phyloP scores from a whole-genome alignment of 2,113 vertebrate genomes.

The Antigone vipio region DNA sequence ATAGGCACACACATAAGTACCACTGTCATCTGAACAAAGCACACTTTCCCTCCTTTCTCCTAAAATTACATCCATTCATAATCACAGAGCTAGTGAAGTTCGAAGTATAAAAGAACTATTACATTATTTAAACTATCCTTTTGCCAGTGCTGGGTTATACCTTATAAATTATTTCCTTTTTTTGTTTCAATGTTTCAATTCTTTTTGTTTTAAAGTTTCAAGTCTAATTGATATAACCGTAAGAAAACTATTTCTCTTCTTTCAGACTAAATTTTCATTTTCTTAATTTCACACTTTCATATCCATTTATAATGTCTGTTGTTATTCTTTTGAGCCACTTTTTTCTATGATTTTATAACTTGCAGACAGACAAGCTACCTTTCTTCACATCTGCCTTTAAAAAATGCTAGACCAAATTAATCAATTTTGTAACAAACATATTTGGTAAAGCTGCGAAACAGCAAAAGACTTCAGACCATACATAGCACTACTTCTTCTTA shows the following conservation, averaged over 20 bases:
- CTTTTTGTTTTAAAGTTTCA: not conserved
- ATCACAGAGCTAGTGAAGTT: not conserved
- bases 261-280: not conserved
- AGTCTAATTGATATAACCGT: not conserved
- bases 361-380: not conserved
- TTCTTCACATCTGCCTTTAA: not conserved
- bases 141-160: not conserved
- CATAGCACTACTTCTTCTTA: not conserved
- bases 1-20: not conserved
- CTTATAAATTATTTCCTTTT: not conserved
- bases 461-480: not conserved
- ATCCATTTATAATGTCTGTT: not conserved
- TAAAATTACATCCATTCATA: constrained; percentile 38
- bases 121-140: constrained; percentile 18
- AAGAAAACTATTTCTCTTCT: not conserved
- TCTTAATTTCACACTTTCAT: not conserved
- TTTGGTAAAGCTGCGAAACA: not conserved
- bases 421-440: not conserved
- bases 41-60: not conserved
- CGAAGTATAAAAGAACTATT: not conserved
- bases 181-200: not conserved
- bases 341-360: not conserved
- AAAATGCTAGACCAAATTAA: not conserved
- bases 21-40: not conserved
- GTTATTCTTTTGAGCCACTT: not conserved